phyloP scores from a whole-genome alignment of 1,140 invertebrate genomes.

The Solen grandis region DNA sequence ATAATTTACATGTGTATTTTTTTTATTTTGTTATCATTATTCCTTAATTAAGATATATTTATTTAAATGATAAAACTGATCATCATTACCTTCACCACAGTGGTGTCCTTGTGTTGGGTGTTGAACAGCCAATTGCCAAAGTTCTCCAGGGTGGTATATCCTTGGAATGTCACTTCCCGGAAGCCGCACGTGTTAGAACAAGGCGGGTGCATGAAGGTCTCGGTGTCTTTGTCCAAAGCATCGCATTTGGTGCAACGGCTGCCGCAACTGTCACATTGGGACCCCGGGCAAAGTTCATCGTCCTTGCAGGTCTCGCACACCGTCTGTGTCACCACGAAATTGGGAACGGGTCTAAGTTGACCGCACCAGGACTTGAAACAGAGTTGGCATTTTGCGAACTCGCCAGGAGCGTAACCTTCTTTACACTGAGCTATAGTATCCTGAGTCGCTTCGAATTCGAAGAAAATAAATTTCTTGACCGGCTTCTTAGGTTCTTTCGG shows the following conservation, averaged over 20 bases:
- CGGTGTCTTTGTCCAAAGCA: not conserved
- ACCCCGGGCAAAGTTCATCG: not conserved
- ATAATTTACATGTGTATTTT: no score
- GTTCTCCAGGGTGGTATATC: not conserved
- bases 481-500: no score
- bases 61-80: no score
- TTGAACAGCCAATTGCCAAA: slow-evolving; percentile 42
- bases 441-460: slow-evolving; percentile 13
- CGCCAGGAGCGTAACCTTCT: slow-evolving; percentile 22
- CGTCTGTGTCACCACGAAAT: slow-evolving; percentile 45
- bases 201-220: not conserved
- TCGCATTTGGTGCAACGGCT: slow-evolving; percentile 29
- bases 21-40: no score
- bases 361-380: slow-evolving; percentile 27
- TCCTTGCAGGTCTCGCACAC: slow-evolving; percentile 20
- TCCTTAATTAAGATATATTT: not conserved
- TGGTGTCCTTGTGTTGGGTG: not conserved
- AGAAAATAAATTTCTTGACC: no score
- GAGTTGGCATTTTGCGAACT: slow-evolving; percentile 5
- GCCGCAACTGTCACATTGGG: slow-evolving; percentile 24
- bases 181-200: slow-evolving; percentile 7
- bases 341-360: slow-evolving; percentile 12
- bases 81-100: no score
- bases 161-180: slow-evolving; percentile 34
- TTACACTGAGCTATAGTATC: slow-evolving; percentile 2